Evolutionary conservation across 2,888 invertebrate species (phyloP).

Genomic region (Neocrepidodera transversa): DNA sequence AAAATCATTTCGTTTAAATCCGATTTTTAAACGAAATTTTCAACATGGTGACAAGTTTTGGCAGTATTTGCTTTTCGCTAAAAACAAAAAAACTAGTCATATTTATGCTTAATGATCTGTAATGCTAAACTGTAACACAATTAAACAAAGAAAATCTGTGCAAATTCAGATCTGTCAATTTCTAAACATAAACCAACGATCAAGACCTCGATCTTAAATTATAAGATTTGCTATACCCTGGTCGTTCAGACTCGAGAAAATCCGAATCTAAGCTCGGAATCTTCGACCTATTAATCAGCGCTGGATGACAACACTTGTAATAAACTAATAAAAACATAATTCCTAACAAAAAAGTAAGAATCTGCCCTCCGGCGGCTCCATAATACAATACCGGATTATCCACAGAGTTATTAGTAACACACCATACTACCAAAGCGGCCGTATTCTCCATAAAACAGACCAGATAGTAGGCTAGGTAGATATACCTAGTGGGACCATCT

Average conservation of each 20-base stretch:
- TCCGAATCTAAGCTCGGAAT: slow-evolving; percentile 50
- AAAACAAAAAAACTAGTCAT: too few species aligned
- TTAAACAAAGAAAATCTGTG: background rate
- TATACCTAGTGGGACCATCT: slow-evolving; percentile 66
- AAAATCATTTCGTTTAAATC: too few species aligned
- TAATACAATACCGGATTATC: slow-evolving; percentile 58
- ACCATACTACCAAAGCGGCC: slow-evolving; percentile 61
- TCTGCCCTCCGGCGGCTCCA: slow-evolving; percentile 58
- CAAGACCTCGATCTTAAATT: slow-evolving; percentile 53
- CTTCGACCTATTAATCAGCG: slow-evolving; percentile 50
- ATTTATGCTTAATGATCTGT: too few species aligned
- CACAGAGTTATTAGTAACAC: slow-evolving; percentile 58
- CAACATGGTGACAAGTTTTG: too few species aligned
- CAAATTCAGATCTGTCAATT: too few species aligned
- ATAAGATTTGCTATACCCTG: slow-evolving; percentile 58
- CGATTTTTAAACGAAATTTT: too few species aligned
- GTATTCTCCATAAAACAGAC: slow-evolving; percentile 63
- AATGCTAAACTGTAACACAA: too few species aligned
- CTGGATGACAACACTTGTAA: slow-evolving; percentile 61
- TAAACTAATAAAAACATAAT: slow-evolving; percentile 59
- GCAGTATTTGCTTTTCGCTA: too few species aligned
- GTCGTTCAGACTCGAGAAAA: slow-evolving; percentile 53
- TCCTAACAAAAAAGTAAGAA: slow-evolving; percentile 57
- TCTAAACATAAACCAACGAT: slow-evolving; percentile 48
- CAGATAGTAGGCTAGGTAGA: slow-evolving; percentile 61